A percentile compares a stretch with the other conserved stretches of the same genome.
Conservation (phyloP, 2,888 invertebrate genomes). For the Nomada goodeniana region DNA sequence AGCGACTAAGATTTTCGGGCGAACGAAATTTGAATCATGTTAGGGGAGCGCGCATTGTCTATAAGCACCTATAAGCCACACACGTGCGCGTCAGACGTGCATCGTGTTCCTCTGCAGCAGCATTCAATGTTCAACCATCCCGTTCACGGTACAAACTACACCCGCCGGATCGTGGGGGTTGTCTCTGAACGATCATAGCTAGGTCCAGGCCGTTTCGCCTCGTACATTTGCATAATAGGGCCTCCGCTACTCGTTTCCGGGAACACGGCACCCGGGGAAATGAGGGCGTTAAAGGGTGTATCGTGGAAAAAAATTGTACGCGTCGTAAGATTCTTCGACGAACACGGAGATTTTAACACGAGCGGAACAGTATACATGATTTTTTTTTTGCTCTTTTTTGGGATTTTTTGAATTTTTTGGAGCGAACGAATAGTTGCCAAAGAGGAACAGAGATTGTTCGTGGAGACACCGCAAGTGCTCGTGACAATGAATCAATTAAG, state of each 20-base stretch:
- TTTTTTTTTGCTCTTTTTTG: constrained; percentile 6
- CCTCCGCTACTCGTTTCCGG: constrained; percentile 65
- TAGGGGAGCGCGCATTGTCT: not conserved
- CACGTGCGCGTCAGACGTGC: constrained; percentile 51
- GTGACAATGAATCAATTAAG: constrained; percentile 18
- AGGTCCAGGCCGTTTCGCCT: constrained; percentile 76
- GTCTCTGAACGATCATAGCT: constrained; percentile 77
- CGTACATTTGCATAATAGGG: constrained; percentile 79
- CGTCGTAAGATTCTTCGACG: constrained; percentile 61
- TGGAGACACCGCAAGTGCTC: constrained; percentile 11
- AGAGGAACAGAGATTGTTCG: not conserved
- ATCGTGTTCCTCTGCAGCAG: constrained; percentile 31
- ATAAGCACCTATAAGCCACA: constrained; percentile 10
- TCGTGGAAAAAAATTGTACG: constrained; percentile 69
- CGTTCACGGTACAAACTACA: constrained; percentile 64
- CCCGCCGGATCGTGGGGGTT: constrained; percentile 64
- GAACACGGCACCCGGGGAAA: constrained; percentile 75
- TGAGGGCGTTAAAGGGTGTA: constrained; percentile 75
- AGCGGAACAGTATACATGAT: constrained; percentile 33
- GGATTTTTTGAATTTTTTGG: too few species aligned
- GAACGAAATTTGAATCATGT: not conserved
- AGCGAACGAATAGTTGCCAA: constrained; percentile 29
- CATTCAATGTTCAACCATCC: constrained; percentile 31
- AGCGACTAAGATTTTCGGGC: not conserved
- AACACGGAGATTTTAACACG: constrained; percentile 40